phyloP scores from a whole-genome alignment of 1,140 invertebrate genomes.

The Hyposmocoma kahamanoa region DNA sequence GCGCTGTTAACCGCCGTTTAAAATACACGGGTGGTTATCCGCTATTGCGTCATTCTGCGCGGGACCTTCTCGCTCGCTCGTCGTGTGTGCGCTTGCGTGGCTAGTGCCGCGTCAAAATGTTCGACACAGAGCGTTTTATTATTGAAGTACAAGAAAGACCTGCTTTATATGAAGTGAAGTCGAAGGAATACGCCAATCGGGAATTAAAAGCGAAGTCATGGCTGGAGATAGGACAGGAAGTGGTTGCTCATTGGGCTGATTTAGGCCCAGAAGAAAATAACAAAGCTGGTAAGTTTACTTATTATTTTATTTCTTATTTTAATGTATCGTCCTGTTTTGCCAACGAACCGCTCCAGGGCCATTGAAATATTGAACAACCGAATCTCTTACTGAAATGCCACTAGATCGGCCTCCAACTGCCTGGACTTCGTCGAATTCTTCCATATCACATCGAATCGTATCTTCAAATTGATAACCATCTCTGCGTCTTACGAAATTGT shows the following conservation, averaged over 20 bases:
- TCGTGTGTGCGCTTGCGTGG: too few species aligned
- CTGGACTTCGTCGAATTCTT: background rate
- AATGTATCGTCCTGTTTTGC: background rate
- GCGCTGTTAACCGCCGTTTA: too few species aligned
- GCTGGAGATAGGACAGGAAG: background rate
- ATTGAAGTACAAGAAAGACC: background rate
- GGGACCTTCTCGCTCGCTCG: too few species aligned
- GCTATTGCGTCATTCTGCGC: too few species aligned
- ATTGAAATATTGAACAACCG: background rate
- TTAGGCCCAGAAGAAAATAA: background rate
- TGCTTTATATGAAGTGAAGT: background rate
- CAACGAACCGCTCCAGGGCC: background rate
- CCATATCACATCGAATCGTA: too few species aligned
- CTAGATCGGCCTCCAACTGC: background rate
- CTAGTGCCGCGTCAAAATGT: too few species aligned
- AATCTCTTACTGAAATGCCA: background rate
- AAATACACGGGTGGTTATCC: too few species aligned
- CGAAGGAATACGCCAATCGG: background rate
- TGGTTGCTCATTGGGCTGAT: background rate
- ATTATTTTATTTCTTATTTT: too few species aligned
- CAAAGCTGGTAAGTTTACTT: background rate
- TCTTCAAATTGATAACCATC: background rate
- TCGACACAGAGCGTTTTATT: too few species aligned
- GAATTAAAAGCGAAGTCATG: background rate
- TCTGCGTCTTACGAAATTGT: background rate